Conservation (phyloP, 2,113 vertebrate species). For the Daubentonia madagascariensis region DNA sequence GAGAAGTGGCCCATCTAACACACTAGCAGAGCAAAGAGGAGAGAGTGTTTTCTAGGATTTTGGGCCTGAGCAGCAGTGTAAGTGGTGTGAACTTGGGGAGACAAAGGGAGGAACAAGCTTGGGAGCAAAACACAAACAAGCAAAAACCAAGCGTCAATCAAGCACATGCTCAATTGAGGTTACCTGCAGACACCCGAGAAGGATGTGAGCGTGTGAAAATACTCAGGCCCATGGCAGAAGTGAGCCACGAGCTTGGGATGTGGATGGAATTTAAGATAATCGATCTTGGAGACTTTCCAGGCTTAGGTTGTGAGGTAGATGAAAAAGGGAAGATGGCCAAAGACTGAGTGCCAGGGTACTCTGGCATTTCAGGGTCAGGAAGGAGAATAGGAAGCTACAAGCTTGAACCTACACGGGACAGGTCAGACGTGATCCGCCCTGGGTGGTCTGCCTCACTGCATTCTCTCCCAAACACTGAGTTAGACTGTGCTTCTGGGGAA, state of each 20-base stretch:
- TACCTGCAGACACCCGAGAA: neutral
- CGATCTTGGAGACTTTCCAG: neutral
- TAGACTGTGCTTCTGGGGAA: neutral
- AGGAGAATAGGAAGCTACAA: neutral
- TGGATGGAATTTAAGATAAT: neutral
- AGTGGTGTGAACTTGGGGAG: neutral
- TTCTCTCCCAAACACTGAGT: neutral
- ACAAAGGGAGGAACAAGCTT: neutral
- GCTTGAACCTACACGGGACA: rapidly evolving
- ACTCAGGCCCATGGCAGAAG: no score
- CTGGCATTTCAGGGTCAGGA: neutral
- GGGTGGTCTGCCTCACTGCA: neutral
- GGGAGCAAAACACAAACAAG: neutral
- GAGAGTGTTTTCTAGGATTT: neutral
- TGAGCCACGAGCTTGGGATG: neutral
- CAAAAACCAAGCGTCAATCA: neutral
- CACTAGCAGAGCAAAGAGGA: neutral
- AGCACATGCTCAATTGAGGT: neutral
- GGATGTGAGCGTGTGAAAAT: neutral
- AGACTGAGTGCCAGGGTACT: no score
- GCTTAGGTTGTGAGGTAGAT: neutral
- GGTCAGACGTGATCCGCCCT: neutral
- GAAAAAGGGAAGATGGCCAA: neutral
- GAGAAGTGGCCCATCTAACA: neutral
- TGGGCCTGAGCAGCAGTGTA: neutral